A percentile compares a stretch with the other conserved stretches of the same genome.
Evolutionary conservation across 2,797 vertebrate species (phyloP).

Genomic region (Lophotriccus pileatus): DNA sequence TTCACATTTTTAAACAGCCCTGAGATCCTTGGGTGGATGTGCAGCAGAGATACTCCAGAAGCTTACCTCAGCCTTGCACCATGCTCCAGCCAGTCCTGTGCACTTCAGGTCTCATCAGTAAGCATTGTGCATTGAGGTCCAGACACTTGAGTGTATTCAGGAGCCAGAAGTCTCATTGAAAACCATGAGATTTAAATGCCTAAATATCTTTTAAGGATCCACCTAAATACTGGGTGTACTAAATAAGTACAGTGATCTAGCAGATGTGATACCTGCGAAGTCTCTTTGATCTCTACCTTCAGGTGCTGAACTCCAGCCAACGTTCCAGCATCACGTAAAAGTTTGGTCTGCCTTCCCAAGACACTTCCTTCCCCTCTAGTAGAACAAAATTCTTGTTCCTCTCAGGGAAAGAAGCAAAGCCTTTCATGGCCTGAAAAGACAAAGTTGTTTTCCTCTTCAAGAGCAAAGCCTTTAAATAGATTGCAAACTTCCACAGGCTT

Average conservation of each 20-base stretch:
- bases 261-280: background rate
- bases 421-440: conserved; percentile 4
- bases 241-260: background rate
- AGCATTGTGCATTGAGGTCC: background rate
- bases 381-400: background rate
- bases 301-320: background rate
- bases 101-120: background rate
- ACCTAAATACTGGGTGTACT: background rate
- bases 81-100: background rate
- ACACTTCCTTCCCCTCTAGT: background rate
- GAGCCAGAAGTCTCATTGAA: background rate
- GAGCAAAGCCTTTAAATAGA: conserved; percentile 43
- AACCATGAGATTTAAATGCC: background rate
- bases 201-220: background rate
- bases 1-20: background rate
- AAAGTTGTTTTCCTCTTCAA: conserved; percentile 25
- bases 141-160: background rate
- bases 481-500: conserved; percentile 13
- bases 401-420: background rate
- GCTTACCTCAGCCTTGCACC: background rate
- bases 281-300: background rate
- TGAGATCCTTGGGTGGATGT: background rate
- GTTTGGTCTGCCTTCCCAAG: background rate
- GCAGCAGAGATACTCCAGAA: background rate
- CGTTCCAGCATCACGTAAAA: background rate